Base-by-base conservation (phyloP, 1,140 invertebrate species). In the Orussus abietinus region DNA sequence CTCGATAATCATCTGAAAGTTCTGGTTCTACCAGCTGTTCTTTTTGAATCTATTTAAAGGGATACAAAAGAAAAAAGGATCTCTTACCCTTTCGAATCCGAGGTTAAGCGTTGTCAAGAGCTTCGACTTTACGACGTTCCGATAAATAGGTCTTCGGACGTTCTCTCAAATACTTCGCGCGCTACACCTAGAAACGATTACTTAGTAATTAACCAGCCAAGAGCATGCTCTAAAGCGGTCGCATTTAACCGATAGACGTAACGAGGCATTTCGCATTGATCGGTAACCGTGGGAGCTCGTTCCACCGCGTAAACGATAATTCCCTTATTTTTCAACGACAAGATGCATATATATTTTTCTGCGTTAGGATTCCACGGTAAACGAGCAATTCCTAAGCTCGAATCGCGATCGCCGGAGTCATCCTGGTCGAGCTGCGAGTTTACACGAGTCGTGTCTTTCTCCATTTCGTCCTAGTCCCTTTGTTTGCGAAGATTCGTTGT, bases 271-370 rank as follows among this genome's bases (percentile, higher is more conserved):
- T 7, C 28, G 31, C 41, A 44, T 54, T 37, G 47, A 25, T 25
- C 40, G 43, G 41, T 29, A 31, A 28, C 42, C n/a, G n/a, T 47
- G 36, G 41, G 19, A 36, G 48, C 47, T 52, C 39, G 41, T 56
- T 47, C 38, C 38, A 45, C 39, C 43, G 44, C 45, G 44, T 51
- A 48, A 38, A 48, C 50, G 18, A 50, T 37, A 36, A 51, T 37
- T n/a, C n/a, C n/a, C n/a, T 53, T 57, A 56, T 57, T 60, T 60
- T 54, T 52, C 44, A 55, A 53, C 39, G 41, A 55, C 34, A 39
- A 47, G 45, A 50, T 33, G 47, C 25, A 52, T 38, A 36, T 45
- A 54, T 57, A 57, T 53, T 57, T 59, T 59, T 57, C 45, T 51
- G 55, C 48, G 46, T 59, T 55, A 45, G 43, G n/a, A 47, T 42